Evolutionary conservation across 2,888 invertebrate species (phyloP).

Genomic region (Apamea epomidion): DNA sequence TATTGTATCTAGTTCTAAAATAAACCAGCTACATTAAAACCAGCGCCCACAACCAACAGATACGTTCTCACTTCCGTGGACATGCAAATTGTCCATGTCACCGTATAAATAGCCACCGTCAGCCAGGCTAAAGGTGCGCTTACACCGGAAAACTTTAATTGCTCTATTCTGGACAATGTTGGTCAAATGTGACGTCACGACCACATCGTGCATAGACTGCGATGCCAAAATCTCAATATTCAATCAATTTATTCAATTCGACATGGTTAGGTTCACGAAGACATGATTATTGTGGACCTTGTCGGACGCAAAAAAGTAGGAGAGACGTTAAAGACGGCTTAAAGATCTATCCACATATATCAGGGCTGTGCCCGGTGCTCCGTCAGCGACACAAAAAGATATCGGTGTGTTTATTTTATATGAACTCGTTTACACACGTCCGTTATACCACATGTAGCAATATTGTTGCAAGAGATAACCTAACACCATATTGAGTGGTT

Average conservation of each 20-base stretch:
- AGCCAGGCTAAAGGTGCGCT: background rate
- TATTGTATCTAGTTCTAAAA: conserved; percentile 5
- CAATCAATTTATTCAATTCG: background rate
- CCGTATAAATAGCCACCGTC: conserved; percentile 31
- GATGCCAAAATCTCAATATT: background rate
- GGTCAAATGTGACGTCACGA: background rate
- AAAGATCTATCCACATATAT: too few species aligned
- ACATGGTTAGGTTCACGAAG: background rate
- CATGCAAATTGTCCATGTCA: conserved; percentile 42
- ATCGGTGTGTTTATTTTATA: background rate
- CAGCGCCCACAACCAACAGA: background rate
- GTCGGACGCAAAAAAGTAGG: background rate
- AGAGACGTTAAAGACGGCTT: background rate
- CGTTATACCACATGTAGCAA: background rate
- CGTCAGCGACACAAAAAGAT: background rate
- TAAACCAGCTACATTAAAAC: background rate
- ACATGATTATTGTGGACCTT: background rate
- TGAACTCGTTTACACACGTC: background rate
- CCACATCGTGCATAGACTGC: background rate
- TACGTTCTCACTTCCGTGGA: conserved; percentile 23
- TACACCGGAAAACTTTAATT: background rate
- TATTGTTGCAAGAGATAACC: background rate
- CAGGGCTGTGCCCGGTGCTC: background rate
- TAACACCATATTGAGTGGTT: background rate
- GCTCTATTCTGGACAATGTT: background rate